Evolutionary conservation across 2,888 invertebrate species (phyloP).

Genomic region (Cheilosia urbana): DNA sequence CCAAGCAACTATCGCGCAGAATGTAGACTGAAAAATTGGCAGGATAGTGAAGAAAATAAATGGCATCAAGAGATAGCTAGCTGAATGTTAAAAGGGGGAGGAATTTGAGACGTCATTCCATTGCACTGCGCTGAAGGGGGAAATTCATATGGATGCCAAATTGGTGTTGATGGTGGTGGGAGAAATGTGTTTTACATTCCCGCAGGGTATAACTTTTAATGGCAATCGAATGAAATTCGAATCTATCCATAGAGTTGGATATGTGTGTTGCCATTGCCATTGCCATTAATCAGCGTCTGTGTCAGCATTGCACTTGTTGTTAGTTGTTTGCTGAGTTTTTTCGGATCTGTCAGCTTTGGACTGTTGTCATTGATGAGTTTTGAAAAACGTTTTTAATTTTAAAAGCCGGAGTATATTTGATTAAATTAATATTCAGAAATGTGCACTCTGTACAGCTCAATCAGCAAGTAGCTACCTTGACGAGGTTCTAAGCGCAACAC

Average conservation of each 20-base stretch:
- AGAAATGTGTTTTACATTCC: conserved; percentile 33
- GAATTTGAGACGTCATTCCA: background rate
- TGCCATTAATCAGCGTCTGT: conserved; percentile 13
- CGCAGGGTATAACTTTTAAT: conserved; percentile 52
- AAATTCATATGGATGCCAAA: conserved; percentile 29
- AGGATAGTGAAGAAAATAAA: conserved; percentile 52
- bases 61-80: conserved; percentile 11
- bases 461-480: too few relatives aligned
- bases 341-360: background rate
- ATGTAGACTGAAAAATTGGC: conserved; percentile 55
- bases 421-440: too few relatives aligned
- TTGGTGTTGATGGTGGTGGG: conserved; percentile 8
- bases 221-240: conserved; percentile 38
- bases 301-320: conserved; percentile 7
- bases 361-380: background rate
- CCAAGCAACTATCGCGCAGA: conserved; percentile 36
- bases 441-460: too few relatives aligned
- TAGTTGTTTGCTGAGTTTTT: too few relatives aligned
- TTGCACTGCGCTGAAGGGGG: conserved; percentile 4
- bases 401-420: background rate
- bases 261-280: too few relatives aligned
- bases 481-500: too few relatives aligned
- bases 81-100: conserved; percentile 9
- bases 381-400: background rate
- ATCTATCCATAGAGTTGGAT: conserved; percentile 12